phyloP scores from a whole-genome alignment of 2,113 vertebrate species.

The Indicator indicator region DNA sequence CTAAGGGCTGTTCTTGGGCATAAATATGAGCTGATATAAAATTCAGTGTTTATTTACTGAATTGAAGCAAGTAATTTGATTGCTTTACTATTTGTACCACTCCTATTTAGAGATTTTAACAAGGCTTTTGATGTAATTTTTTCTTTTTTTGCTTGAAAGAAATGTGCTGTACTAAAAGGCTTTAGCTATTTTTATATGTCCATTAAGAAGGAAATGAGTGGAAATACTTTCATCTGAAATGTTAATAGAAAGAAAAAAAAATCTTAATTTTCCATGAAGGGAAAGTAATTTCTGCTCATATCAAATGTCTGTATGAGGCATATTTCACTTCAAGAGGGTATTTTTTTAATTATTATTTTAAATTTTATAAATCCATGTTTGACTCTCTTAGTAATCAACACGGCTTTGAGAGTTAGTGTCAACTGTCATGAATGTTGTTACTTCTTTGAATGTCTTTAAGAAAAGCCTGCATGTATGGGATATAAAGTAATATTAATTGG shows the following conservation, averaged over 20 bases:
- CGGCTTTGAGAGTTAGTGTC: slow-evolving; percentile 24
- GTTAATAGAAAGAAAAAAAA: neutral
- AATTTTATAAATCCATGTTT: slow-evolving; percentile 39
- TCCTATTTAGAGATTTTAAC: neutral
- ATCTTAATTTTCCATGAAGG: slow-evolving; percentile 45
- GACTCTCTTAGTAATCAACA: slow-evolving; percentile 26
- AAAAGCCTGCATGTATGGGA: neutral
- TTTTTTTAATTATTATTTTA: neutral
- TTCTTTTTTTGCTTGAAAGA: neutral
- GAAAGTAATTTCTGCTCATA: slow-evolving; percentile 59
- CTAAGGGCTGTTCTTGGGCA: neutral
- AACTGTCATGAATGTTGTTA: slow-evolving; percentile 1
- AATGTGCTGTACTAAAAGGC: neutral
- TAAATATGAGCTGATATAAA: neutral
- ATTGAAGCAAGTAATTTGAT: neutral
- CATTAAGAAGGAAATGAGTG: slow-evolving; percentile 58
- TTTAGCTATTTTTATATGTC: slow-evolving; percentile 57
- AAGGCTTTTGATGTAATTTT: neutral
- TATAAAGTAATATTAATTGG: neutral
- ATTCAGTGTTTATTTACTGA: neutral
- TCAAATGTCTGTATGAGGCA: slow-evolving; percentile 22
- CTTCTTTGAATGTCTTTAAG: neutral
- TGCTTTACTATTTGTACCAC: neutral
- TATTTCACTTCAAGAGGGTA: neutral
- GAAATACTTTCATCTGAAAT: slow-evolving; percentile 63